Conservation (phyloP, 2,113 vertebrate species). For the Ailuropoda melanoleuca region DNA sequence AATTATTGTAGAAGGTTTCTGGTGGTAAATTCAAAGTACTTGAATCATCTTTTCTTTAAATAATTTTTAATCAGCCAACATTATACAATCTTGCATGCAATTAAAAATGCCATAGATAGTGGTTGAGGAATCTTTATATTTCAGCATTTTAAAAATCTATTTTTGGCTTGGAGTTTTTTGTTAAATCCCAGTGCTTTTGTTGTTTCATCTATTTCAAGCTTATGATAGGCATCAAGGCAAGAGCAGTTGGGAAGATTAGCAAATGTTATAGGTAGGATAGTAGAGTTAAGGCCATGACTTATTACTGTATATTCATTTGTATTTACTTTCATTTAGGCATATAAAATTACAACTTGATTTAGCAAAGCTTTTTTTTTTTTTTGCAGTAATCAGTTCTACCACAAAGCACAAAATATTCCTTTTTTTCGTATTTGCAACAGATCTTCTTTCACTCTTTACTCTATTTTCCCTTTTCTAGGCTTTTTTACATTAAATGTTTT, state of each 20-base stretch:
- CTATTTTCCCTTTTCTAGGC: background rate
- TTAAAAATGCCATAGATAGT: constrained; percentile 56
- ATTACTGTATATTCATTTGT: background rate
- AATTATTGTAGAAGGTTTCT: constrained; percentile 63
- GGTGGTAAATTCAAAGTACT: constrained; percentile 66
- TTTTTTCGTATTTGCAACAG: background rate
- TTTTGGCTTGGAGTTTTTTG: constrained; percentile 46
- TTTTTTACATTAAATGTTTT: background rate
- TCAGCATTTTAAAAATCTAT: constrained; percentile 62
- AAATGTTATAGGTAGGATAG: background rate
- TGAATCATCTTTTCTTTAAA: constrained; percentile 74
- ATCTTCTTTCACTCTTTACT: background rate
- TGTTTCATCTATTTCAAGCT: constrained; percentile 49
- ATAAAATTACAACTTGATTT: background rate
- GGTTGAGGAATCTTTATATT: constrained; percentile 57
- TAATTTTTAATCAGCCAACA: constrained; percentile 79
- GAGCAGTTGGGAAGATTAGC: background rate
- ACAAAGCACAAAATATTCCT: background rate
- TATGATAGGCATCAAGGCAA: constrained; percentile 21
- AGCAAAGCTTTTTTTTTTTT: background rate
- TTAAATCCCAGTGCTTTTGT: constrained; percentile 58
- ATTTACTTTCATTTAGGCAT: background rate
- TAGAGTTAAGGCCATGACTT: background rate
- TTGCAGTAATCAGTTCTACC: background rate
- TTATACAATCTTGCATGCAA: constrained; percentile 60